Percentiles rank a stretch among this genome's conserved stretches.
Conservation (phyloP, 2,888 invertebrate species). For the Onchidella celtica region DNA sequence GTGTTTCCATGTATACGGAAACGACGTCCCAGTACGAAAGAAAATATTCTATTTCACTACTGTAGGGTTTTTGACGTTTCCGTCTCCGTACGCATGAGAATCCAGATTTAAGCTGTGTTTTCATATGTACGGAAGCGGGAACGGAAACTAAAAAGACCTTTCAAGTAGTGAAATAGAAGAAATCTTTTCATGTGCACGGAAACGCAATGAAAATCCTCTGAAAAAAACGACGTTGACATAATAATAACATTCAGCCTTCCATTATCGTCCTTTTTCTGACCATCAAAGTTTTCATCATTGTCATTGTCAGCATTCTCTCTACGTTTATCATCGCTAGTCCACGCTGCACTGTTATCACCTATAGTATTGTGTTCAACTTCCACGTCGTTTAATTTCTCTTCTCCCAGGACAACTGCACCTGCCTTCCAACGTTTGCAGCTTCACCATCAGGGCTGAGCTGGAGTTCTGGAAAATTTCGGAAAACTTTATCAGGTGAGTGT, state of each 20-base stretch:
- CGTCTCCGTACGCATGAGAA: too few relatives aligned
- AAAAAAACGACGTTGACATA: background rate
- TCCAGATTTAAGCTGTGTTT: too few relatives aligned
- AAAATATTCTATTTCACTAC: too few relatives aligned
- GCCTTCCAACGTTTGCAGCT: constrained; percentile 66
- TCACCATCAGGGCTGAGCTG: constrained; percentile 64
- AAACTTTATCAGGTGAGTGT: constrained; percentile 54
- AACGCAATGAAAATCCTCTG: too few relatives aligned
- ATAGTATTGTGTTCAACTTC: background rate
- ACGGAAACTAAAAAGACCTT: too few relatives aligned
- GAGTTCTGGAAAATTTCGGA: constrained; percentile 67
- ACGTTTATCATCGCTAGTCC: background rate
- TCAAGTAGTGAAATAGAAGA: too few relatives aligned
- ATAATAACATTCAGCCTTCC: background rate
- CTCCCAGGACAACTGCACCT: constrained; percentile 62
- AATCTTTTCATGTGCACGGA: too few relatives aligned
- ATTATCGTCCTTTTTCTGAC: background rate
- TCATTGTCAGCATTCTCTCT: background rate
- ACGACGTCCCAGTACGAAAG: too few relatives aligned
- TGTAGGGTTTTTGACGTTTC: too few relatives aligned
- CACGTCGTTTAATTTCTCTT: background rate
- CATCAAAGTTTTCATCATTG: background rate
- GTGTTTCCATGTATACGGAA: too few relatives aligned
- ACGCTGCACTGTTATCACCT: background rate
- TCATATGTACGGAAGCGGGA: too few relatives aligned